Percentiles rank a stretch among this genome's conserved stretches.
phyloP scores from a whole-genome alignment of 1,140 invertebrate species.

The Aphidius ervi region DNA sequence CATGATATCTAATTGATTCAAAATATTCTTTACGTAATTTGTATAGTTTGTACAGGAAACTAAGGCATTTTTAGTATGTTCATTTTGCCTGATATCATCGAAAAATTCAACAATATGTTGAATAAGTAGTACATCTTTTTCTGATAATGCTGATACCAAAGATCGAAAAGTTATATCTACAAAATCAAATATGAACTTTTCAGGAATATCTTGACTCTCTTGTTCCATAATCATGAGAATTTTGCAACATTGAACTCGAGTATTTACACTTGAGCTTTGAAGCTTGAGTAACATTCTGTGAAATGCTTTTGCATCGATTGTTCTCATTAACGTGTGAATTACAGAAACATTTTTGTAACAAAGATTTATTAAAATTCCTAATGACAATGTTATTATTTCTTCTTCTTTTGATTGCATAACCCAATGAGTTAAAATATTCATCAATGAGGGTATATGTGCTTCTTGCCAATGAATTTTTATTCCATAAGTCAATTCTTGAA shows the following conservation, averaged over 20 bases:
- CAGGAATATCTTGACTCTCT: conserved; percentile 51
- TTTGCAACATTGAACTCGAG: conserved; percentile 54
- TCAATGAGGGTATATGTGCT: conserved; percentile 60
- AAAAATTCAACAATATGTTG: conserved; percentile 58
- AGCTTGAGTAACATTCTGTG: conserved; percentile 57
- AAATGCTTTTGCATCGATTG: conserved; percentile 62
- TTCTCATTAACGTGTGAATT: conserved; percentile 62
- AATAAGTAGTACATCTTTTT: conserved; percentile 49
- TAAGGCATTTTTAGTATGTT: conserved; percentile 34
- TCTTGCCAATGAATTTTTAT: conserved; percentile 70
- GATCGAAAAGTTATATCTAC: conserved; percentile 52
- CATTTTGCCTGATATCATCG: conserved; percentile 49
- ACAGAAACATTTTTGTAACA: conserved; percentile 67
- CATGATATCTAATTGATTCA: conserved; percentile 32
- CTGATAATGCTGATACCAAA: conserved; percentile 49
- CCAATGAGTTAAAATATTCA: conserved; percentile 61
- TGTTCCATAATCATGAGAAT: conserved; percentile 57
- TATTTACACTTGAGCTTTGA: conserved; percentile 45
- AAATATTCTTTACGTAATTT: conserved; percentile 37
- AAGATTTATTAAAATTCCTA: conserved; percentile 68
- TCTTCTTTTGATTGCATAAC: conserved; percentile 57
- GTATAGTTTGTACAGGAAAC: conserved; percentile 39
- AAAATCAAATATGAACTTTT: conserved; percentile 52
- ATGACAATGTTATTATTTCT: conserved; percentile 57
- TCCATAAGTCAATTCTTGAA: conserved; percentile 66